Conservation (phyloP, 92 coral and sea anemone genomes). For the Scolanthus callimorphus region DNA sequence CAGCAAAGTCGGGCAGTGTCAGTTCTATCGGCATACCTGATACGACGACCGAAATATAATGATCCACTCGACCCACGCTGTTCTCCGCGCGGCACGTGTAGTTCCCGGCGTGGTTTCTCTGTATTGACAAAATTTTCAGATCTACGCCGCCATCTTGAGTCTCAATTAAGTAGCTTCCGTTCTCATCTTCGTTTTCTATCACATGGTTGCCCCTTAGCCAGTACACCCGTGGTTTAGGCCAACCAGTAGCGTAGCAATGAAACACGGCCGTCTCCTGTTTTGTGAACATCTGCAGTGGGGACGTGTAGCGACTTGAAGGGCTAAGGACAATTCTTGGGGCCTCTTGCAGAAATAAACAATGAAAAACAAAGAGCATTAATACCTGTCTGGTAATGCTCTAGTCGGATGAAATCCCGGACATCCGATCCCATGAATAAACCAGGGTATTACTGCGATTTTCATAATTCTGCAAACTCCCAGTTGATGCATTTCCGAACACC, state of each 20-base stretch:
- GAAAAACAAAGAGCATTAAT: too few species aligned
- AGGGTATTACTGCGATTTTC: too few species aligned
- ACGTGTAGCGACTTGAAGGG: not conserved
- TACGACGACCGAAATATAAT: not conserved
- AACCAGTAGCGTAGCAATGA: not conserved
- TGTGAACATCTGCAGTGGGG: not conserved
- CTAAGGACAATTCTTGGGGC: not conserved
- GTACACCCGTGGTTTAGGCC: not conserved
- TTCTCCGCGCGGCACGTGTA: slow-evolving; percentile 30
- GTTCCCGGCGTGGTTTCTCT: not conserved
- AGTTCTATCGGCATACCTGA: too few species aligned
- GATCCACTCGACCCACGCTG: slow-evolving; percentile 1
- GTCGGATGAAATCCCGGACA: too few species aligned
- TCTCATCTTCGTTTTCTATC: not conserved
- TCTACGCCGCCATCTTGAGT: not conserved
- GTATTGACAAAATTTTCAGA: slow-evolving; percentile 1
- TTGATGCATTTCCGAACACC: too few species aligned
- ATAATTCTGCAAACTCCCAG: too few species aligned
- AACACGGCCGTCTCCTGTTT: not conserved
- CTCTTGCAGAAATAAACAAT: not conserved
- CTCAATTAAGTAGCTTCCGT: not conserved
- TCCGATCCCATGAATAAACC: too few species aligned
- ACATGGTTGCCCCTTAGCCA: not conserved
- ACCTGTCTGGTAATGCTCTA: too few species aligned
- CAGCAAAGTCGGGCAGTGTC: too few species aligned